Evolutionary conservation across 2,113 vertebrate species (phyloP), one percentile per base, ranked within the genome.

Genomic region (Sinocyclocheilus maitianheensis): DNA sequence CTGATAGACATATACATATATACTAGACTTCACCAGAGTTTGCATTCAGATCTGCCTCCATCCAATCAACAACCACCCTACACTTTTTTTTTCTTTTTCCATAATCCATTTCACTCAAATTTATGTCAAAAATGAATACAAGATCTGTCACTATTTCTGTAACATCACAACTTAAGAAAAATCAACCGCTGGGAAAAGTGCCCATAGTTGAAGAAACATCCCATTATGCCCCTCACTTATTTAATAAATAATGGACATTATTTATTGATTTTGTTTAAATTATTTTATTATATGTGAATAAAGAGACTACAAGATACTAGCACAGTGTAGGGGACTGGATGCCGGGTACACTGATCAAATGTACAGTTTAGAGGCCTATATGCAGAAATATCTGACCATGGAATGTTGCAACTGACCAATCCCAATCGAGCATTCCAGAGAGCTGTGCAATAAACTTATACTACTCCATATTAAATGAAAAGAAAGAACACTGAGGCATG

Each of bases 381-480:
- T 72, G 69, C 34, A 10, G 22, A 22, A 72, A 43, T 40, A 5
- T 40, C 4, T 37, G 8, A 71, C 1, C 37, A 72, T 22, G 69
- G 34, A 72, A 72, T 72, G 18, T 22, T 40, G 30, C 8, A 9
- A 22, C 9, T 40, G 69, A 72, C 69, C 69, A 72, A 72, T 72
- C 8, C 22, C 3, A 40, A 72, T 72, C 0, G 1, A 43, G 10
- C 37, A 40, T 43, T 43, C 16, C 37, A 4, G 20, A 72, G 37
- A 12, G 65, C 6, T 69, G 14, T 34, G 65, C 65, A 69, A 69
- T 34, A 69, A 34, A 72, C 20, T 22, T 43, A 14, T 16, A 53
- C 13, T 53, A 53, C 34, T 58, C 51, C 55, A 79, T 88, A 86
- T 58, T 16, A 26, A 43, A 55, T 43, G 20, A 40, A 87, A 77